A percentile compares a stretch with the other conserved stretches of the same genome.
Conservation (phyloP, 2,113 vertebrate genomes). For the Scartelaos histophorus region DNA sequence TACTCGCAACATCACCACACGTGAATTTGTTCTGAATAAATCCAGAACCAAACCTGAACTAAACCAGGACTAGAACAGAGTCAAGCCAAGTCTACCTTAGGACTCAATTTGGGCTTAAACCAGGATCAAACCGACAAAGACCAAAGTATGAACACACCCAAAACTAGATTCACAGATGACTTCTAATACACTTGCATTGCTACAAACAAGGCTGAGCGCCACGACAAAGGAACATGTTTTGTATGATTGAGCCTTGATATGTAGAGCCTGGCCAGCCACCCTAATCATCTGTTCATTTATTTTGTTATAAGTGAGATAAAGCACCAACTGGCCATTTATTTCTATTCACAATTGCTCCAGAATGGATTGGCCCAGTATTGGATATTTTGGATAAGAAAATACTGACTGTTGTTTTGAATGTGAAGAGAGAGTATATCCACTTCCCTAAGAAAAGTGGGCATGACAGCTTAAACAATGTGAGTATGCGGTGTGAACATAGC, state of each 20-base stretch:
- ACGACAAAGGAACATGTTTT: neutral
- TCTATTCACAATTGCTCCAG: neutral
- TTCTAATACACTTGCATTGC: neutral
- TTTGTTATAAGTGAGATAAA: conserved; percentile 3
- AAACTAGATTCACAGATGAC: neutral
- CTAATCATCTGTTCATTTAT: neutral
- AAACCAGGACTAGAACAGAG: no score
- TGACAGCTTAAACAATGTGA: neutral
- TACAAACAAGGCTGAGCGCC: neutral
- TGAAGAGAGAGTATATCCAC: neutral
- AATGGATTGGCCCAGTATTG: neutral
- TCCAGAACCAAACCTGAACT: no score
- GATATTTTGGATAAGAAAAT: neutral
- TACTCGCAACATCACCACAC: no score
- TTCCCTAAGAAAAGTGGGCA: neutral
- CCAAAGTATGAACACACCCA: neutral
- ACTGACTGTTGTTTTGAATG: neutral
- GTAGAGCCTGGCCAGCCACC: neutral
- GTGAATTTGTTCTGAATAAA: no score
- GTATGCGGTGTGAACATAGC: neutral
- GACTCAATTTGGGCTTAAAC: no score
- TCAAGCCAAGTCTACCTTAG: no score
- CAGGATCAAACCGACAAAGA: no score
- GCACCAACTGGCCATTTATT: neutral
- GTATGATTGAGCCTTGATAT: neutral